Percentiles rank a stretch among this genome's conserved stretches.
phyloP scores from a whole-genome alignment of 2,797 vertebrate genomes.

The Petrocephalus sullivani region DNA sequence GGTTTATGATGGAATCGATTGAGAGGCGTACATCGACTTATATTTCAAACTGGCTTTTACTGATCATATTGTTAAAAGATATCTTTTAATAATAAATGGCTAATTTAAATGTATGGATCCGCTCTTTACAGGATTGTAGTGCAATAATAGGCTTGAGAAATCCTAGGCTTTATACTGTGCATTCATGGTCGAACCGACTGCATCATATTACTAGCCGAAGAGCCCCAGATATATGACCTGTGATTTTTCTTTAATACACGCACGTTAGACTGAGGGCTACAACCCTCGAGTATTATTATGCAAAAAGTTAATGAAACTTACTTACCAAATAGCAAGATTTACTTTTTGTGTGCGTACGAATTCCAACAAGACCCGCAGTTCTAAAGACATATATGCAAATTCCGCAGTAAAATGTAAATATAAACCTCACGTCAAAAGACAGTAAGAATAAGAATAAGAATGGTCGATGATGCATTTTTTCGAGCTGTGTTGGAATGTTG shows the following conservation, averaged over 20 bases:
- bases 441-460: neutral
- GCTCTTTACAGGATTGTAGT: neutral
- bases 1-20: neutral
- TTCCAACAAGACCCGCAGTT: neutral
- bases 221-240: neutral
- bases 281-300: neutral
- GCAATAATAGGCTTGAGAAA: neutral
- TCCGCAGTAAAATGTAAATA: neutral
- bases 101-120: neutral
- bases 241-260: neutral
- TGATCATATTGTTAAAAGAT: neutral
- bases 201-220: neutral
- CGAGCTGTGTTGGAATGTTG: constrained; percentile 55
- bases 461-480: neutral
- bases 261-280: neutral
- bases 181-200: neutral
- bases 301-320: neutral
- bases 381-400: neutral
- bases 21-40: neutral
- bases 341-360: neutral
- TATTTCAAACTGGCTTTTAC: neutral
- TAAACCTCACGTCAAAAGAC: neutral
- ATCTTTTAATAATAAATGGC: neutral
- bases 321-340: neutral
- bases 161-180: neutral